Conservation (phyloP, 2,797 vertebrate genomes). For the Urophycis tenuis region DNA sequence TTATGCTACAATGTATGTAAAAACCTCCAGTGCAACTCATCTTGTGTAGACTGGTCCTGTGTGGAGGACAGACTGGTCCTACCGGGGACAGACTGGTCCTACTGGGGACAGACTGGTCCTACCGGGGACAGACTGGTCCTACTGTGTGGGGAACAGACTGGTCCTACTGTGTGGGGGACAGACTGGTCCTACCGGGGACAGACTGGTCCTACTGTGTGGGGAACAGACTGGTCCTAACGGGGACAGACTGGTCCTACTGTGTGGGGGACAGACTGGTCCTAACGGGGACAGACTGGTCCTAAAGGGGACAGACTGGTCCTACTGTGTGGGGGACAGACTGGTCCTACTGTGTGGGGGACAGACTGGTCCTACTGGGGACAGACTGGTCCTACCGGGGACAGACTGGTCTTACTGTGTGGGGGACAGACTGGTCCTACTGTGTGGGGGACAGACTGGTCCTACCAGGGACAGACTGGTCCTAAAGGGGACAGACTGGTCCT, state of each 20-base stretch:
- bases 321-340: neutral
- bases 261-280: slow-evolving; percentile 2
- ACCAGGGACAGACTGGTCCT: too few relatives aligned
- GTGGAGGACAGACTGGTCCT: slow-evolving; percentile 1
- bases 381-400: too few relatives aligned
- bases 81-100: slow-evolving; percentile 21
- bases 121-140: too few relatives aligned
- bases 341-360: too few relatives aligned
- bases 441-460: slow-evolving; percentile 2
- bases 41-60: too few relatives aligned
- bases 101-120: neutral
- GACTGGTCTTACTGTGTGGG: slow-evolving; percentile 84
- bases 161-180: neutral
- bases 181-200: too few relatives aligned
- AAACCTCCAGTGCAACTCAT: neutral
- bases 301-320: too few relatives aligned
- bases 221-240: too few relatives aligned
- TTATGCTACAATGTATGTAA: neutral
- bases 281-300: too few relatives aligned
- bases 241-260: slow-evolving; percentile 13
- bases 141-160: too few relatives aligned
- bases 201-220: slow-evolving; percentile 8
- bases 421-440: neutral
- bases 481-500: too few relatives aligned
- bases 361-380: slow-evolving; percentile 9